Percentiles rank a stretch among this genome's conserved stretches.
phyloP scores from a whole-genome alignment of 35 echinoderm and acorn worm genomes.

The Lytechinus variegatus region DNA sequence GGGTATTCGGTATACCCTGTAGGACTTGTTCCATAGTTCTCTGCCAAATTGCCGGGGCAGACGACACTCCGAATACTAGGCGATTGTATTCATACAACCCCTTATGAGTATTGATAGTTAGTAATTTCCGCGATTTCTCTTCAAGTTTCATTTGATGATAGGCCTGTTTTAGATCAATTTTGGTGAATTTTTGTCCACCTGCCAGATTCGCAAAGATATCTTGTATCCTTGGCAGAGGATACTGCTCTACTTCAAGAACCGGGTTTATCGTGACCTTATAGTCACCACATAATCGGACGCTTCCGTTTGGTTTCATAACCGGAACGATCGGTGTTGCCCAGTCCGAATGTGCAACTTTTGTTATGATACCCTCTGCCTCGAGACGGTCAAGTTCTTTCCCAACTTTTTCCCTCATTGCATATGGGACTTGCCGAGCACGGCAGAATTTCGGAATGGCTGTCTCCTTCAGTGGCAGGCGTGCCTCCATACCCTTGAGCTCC shows the following conservation, averaged over 20 bases:
- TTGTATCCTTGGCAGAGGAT: conserved; percentile 62
- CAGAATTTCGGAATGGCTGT: conserved; percentile 39
- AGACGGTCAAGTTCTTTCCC: conserved; percentile 57
- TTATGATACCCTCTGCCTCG: conserved; percentile 46
- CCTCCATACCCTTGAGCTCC: conserved; percentile 23
- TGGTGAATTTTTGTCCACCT: conserved; percentile 57
- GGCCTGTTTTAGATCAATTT: conserved; percentile 57
- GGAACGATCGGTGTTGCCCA: conserved; percentile 76
- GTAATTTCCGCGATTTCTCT: conserved; percentile 29
- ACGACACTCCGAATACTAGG: conserved; percentile 59
- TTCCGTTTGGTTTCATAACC: conserved; percentile 50
- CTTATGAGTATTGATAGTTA: conserved; percentile 63
- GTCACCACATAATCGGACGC: conserved; percentile 67
- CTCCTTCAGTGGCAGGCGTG: neutral
- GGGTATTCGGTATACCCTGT: conserved; percentile 39
- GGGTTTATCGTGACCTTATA: conserved; percentile 61
- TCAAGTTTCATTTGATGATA: conserved; percentile 63
- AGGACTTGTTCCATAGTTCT: conserved; percentile 53
- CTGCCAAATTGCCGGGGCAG: conserved; percentile 70
- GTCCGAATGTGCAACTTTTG: conserved; percentile 49
- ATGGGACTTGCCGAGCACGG: conserved; percentile 21
- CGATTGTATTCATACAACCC: conserved; percentile 56
- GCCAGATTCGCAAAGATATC: conserved; percentile 56
- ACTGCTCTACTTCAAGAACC: conserved; percentile 31
- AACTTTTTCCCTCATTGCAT: conserved; percentile 54